Conservation (phyloP, 2,888 invertebrate species). For the Craniophora ligustri region DNA sequence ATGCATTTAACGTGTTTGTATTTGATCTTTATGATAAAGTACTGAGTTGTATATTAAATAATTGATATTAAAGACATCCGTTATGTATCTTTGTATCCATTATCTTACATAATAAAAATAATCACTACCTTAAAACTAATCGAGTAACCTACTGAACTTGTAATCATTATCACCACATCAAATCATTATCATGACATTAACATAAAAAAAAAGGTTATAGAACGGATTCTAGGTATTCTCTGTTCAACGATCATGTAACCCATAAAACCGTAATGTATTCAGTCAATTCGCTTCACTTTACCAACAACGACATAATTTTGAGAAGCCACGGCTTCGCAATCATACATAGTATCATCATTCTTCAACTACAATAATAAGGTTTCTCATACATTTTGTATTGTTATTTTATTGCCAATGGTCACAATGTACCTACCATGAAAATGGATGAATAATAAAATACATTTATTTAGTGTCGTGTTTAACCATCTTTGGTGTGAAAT, state of each 20-base stretch:
- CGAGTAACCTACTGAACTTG: no score
- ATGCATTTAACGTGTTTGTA: no score
- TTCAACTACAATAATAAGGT: conserved; percentile 30
- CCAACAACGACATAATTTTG: conserved; percentile 53
- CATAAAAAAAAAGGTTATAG: no score
- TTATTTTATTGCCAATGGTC: conserved; percentile 33
- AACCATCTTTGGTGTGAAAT: not conserved
- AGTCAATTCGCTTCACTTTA: conserved; percentile 58
- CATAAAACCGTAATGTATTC: conserved; percentile 43
- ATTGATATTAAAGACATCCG: no score
- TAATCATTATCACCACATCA: no score
- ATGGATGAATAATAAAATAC: conserved; percentile 1
- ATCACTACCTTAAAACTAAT: no score
- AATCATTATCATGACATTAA: no score
- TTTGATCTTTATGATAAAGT: no score
- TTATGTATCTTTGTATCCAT: no score
- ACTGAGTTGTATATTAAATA: no score
- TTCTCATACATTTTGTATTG: conserved; percentile 41
- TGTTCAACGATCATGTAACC: conserved; percentile 36
- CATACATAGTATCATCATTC: conserved; percentile 31
- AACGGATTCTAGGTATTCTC: no score
- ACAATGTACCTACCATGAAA: conserved; percentile 5
- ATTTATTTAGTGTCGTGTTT: not conserved
- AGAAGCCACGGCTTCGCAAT: conserved; percentile 36
- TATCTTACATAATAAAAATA: no score